Base-by-base conservation (phyloP, 92 coral and sea anemone genomes). In the Nematostella vectensis region DNA sequence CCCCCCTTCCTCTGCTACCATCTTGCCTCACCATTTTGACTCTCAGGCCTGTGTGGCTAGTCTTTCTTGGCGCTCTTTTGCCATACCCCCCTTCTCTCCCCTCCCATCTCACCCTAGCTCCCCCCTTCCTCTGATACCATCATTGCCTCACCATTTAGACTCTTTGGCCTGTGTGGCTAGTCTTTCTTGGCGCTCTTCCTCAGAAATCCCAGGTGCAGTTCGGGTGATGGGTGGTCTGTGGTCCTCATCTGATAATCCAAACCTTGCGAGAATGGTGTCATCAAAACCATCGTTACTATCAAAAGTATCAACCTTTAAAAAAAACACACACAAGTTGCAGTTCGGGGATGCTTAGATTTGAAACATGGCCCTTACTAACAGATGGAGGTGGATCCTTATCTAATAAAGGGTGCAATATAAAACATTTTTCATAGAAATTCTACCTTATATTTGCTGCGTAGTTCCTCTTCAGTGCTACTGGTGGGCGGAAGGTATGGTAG, bases 401-500 rank as follows among this genome's bases (percentile, higher is more conserved):
- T n/a, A n/a, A n/a, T n/a, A n/a, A n/a, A n/a, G n/a, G n/a, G n/a
- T n/a, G n/a, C n/a, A n/a, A n/a, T n/a, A n/a, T n/a, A n/a, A n/a
- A n/a, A n/a, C n/a, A n/a, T n/a, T n/a, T n/a, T n/a, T n/a, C 40
- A 6, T 33, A 33, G 40, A 33, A 15, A 33, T 15, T 25, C 51
- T 42, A 82, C 98, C 80, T 76, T 74, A 64, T 71, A 86, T 63
- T 77, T 80, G 26, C 98, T 88, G 60, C 82, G 82, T 24, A 87
- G 75, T 45, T 80, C 98, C 52, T 88, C 96, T 23, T 57, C 88
- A 20, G 68, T 88, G 17, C 72, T 83, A 57, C 72, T 58, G 0
- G 83, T 91, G 4, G 98, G 76, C 2, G 98, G 98, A 8, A 91
- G 72, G 55, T 91, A 91, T 0, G 98, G 98, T 24, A 91, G 76